A percentile compares a stretch with the other conserved stretches of the same genome.
phyloP scores from a whole-genome alignment of 2,797 vertebrate species.

The Cichlasoma orientale region DNA sequence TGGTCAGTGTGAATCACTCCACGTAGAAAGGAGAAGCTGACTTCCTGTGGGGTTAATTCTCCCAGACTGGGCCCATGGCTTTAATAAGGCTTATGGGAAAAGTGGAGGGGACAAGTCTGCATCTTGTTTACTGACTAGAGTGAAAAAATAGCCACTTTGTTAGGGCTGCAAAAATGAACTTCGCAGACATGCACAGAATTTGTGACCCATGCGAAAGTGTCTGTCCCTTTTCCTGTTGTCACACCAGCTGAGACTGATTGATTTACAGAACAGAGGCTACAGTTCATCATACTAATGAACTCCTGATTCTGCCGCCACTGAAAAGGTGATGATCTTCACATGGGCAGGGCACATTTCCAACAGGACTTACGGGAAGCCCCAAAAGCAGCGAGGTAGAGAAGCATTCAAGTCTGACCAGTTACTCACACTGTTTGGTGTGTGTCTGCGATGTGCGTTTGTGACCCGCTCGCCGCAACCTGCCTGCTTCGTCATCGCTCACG shows the following conservation, averaged over 20 bases:
- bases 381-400: not conserved
- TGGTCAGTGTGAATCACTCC: not conserved
- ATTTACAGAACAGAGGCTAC: constrained; percentile 19
- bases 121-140: constrained; percentile 58
- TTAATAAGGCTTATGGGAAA: constrained; percentile 27
- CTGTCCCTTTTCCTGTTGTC: constrained; percentile 60
- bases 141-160: constrained; percentile 58
- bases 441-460: constrained; percentile 48
- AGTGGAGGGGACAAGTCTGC: constrained; percentile 46
- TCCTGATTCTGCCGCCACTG: constrained; percentile 21
- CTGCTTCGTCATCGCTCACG: constrained; percentile 41
- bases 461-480: constrained; percentile 22
- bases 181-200: constrained; percentile 58
- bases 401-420: constrained; percentile 39
- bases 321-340: constrained; percentile 61
- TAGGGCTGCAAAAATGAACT: constrained; percentile 37
- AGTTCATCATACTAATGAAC: constrained; percentile 51
- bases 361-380: constrained; percentile 33
- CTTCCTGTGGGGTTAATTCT: constrained; percentile 5
- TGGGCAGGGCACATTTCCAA: constrained; percentile 60
- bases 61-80: constrained; percentile 21
- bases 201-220: constrained; percentile 55
- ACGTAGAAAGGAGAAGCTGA: constrained; percentile 3
- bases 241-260: constrained; percentile 42
- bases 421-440: constrained; percentile 52